Evolutionary conservation across 2,113 vertebrate genomes (phyloP), one percentile per base, ranked within the genome.

Genomic region (Pollimyrus isidori): DNA sequence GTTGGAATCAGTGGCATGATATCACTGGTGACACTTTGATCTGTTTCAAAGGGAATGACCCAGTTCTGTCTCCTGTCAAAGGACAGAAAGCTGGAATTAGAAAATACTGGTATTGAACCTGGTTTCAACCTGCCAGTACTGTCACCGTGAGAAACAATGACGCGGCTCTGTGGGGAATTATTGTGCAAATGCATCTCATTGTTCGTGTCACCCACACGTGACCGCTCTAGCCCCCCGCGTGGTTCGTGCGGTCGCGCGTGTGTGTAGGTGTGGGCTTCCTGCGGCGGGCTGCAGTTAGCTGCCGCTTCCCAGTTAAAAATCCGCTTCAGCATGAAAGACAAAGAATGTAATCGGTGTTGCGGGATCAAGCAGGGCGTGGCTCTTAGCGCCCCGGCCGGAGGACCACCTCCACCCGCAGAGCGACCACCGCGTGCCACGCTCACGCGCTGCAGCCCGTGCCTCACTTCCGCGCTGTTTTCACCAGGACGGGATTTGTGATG

Each of bases 401-500:
- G 42, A 49, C 48, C 19, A 15, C 6, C 7, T 17, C 35, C 52
- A 53, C n/a, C 62, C 3, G 10, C 35, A 58, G 39, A 82, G 50
- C 82, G 26, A 39, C 23, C 11, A 23, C 82, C n/a, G 50, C 45
- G 15, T 42, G 26, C 45, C 86, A 15, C 26, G 26, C 48, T n/a
- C 88, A 17, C 50, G 82, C 50, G 42, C n/a, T 15, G 1, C 5
- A 45, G 23, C 42, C 45, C 30, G 88, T 52, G 19, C 69, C 45
- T 45, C 58, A 26, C 45, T 85, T 58, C 46, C 53, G 15, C 39
- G 3, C 35, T 45, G 2, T 84, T 84, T 84, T 23, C 62, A 80
- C 11, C 80, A 80, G 52, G 23, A 46, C 88, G 89, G 86, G 90
- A 89, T 93, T 92, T 91, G 73, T 53, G 62, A 87, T 46, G 50